phyloP scores from a whole-genome alignment of 2,797 vertebrate genomes.

The Gymnothorax javanicus region DNA sequence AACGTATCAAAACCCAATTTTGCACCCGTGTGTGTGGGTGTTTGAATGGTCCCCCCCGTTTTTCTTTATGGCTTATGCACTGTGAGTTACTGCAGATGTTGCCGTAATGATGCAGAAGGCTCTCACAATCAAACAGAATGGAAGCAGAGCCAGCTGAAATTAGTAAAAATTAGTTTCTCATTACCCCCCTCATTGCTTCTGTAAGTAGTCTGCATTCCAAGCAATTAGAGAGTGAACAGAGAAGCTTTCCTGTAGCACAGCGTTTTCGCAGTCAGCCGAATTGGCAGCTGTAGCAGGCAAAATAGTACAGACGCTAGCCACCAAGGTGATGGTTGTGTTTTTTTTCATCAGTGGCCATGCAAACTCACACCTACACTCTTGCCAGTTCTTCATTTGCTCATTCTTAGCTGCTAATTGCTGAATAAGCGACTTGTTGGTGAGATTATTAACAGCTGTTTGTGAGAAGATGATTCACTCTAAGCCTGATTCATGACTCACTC shows the following conservation, averaged over 20 bases:
- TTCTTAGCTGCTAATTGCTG: constrained; percentile 52
- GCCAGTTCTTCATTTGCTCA: constrained; percentile 41
- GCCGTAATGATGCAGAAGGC: constrained; percentile 76
- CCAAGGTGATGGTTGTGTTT: constrained; percentile 27
- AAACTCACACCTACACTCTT: constrained; percentile 34
- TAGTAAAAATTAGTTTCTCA: constrained; percentile 83
- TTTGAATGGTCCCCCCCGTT: constrained; percentile 5
- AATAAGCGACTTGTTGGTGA: constrained; percentile 50
- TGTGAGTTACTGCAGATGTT: constrained; percentile 76
- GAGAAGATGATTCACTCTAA: constrained; percentile 16
- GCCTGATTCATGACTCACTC: constrained; percentile 39
- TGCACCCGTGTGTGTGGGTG: neutral
- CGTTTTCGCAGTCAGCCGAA: constrained; percentile 10
- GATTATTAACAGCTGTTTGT: constrained; percentile 50
- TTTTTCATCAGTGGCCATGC: neutral
- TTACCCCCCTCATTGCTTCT: constrained; percentile 83
- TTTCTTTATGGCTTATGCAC: constrained; percentile 37
- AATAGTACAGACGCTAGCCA: neutral
- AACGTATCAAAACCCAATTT: constrained; percentile 51
- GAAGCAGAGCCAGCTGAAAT: constrained; percentile 72
- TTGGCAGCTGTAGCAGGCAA: neutral
- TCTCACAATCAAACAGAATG: constrained; percentile 72
- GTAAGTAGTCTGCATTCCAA: constrained; percentile 79
- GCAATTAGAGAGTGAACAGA: constrained; percentile 73
- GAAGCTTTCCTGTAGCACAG: constrained; percentile 53